A percentile compares a stretch with the other conserved stretches of the same genome.
These are phyloP conservation scores for Cataglyphis livida DNA, from an alignment of 2,888 invertebrate species.

Conservation along the genomic window DNA sequence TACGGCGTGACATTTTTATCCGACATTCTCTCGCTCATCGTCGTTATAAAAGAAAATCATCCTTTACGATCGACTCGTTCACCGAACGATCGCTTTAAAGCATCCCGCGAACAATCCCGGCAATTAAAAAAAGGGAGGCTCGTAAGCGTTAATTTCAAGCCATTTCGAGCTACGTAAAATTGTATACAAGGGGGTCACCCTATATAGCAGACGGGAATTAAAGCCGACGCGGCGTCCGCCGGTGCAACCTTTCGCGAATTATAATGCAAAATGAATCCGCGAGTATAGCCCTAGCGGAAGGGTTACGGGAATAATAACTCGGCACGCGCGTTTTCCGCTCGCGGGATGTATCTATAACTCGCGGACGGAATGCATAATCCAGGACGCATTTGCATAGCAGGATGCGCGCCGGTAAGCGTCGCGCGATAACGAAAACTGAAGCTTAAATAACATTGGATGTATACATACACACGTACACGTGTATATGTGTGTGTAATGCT, in stretches of 20 bases:
- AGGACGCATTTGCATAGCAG: conserved; percentile 65
- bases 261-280: conserved; percentile 50
- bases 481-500: background rate
- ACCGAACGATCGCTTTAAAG: background rate
- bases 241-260: conserved; percentile 41
- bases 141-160: conserved; percentile 13
- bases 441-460: conserved; percentile 65
- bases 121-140: conserved; percentile 19
- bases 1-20: conserved; percentile 29
- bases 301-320: conserved; percentile 53
- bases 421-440: conserved; percentile 62
- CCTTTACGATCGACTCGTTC: conserved; percentile 13
- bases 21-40: background rate
- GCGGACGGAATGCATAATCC: conserved; percentile 71
- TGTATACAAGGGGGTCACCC: background rate
- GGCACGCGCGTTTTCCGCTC: conserved; percentile 36
- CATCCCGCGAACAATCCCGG: background rate
- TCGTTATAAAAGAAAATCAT: conserved; percentile 3
- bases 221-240: conserved; percentile 19
- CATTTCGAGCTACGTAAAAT: background rate
- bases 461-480: background rate
- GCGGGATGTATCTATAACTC: conserved; percentile 64
- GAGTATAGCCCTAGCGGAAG: conserved; percentile 40
- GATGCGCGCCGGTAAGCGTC: conserved; percentile 23
- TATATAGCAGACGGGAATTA: background rate